Conservation (phyloP, 2,113 vertebrate genomes). For the Serilophus lunatus region DNA sequence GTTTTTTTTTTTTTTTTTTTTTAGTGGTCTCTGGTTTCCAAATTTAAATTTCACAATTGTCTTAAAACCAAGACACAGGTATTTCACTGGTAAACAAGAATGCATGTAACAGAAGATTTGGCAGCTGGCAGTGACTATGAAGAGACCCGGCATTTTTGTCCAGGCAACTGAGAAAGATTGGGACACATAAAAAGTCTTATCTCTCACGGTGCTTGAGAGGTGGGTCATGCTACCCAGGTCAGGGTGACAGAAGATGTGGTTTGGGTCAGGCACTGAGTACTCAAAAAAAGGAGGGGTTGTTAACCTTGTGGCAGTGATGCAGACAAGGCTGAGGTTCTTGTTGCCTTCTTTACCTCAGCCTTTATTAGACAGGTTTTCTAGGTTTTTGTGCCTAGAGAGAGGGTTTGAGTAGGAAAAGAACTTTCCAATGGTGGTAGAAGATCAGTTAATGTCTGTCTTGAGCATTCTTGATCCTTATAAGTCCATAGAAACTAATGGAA, state of each 20-base stretch:
- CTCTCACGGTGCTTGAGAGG: neutral
- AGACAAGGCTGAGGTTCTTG: neutral
- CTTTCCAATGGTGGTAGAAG: neutral
- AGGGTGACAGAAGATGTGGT: neutral
- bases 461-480: neutral
- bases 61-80: too few relatives aligned
- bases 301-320: neutral
- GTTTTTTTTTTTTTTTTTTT: too few relatives aligned
- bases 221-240: rapidly evolving
- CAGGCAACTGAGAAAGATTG: neutral
- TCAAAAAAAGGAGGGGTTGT: neutral
- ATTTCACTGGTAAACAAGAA: neutral
- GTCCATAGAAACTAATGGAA: neutral
- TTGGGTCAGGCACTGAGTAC: too few relatives aligned
- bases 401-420: neutral
- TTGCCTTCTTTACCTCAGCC: neutral
- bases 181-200: neutral
- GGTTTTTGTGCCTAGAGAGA: neutral
- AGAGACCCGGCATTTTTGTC: neutral
- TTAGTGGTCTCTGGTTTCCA: too few relatives aligned
- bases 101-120: neutral
- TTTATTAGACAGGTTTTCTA: neutral
- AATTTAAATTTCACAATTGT: too few relatives aligned
- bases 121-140: neutral
- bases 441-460: neutral